Conservation (phyloP, 2,797 vertebrate genomes). For the Cynopterus sphinx region DNA sequence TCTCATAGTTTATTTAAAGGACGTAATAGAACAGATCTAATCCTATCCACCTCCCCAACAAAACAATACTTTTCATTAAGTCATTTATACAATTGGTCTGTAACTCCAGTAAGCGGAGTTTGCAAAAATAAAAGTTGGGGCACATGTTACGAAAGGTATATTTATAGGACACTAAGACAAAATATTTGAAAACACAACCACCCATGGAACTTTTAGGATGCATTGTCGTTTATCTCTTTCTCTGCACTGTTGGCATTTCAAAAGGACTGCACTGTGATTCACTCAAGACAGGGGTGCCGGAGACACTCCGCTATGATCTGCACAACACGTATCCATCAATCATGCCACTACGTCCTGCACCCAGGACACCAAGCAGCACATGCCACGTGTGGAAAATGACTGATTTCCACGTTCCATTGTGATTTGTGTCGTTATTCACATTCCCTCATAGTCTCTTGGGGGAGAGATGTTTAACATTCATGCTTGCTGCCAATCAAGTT, state of each 20-base stretch:
- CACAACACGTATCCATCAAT: neutral
- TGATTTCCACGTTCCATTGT: slow-evolving; percentile 11
- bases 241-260: neutral
- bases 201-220: neutral
- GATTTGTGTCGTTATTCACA: slow-evolving; percentile 8
- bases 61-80: slow-evolving; percentile 36
- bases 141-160: neutral
- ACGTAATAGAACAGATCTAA: slow-evolving; percentile 6
- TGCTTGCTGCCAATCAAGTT: slow-evolving; percentile 2
- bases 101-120: neutral
- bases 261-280: neutral
- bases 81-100: neutral
- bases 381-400: neutral
- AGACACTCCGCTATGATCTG: neutral
- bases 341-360: neutral
- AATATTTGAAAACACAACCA: slow-evolving; percentile 1
- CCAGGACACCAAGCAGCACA: neutral
- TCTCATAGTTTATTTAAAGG: neutral
- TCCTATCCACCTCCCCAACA: neutral
- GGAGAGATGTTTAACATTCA: neutral
- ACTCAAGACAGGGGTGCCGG: neutral
- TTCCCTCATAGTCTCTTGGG: neutral
- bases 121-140: slow-evolving; percentile 30
- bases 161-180: neutral
- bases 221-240: neutral